phyloP scores from a whole-genome alignment of 1,140 invertebrate species.

The Carcinoscorpius rotundicauda region DNA sequence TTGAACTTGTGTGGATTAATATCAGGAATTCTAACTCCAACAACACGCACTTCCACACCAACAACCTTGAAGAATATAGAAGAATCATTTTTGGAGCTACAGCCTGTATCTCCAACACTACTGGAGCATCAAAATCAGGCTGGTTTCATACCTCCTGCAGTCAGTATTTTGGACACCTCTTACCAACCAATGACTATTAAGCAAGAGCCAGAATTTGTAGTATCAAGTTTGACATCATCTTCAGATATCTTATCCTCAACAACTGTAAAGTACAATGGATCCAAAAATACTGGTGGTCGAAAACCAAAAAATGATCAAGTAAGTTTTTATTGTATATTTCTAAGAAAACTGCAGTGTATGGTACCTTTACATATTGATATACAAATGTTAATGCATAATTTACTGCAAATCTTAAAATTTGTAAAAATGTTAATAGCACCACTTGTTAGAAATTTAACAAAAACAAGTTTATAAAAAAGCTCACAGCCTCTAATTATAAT shows the following conservation, averaged over 20 bases:
- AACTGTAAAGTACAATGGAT: slow-evolving; percentile 56
- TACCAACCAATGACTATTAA: too few relatives aligned
- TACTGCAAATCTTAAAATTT: too few relatives aligned
- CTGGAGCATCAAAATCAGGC: slow-evolving; percentile 61
- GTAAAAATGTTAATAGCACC: too few relatives aligned
- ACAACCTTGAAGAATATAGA: slow-evolving; percentile 84
- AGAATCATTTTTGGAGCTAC: slow-evolving; percentile 49
- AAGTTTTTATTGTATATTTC: too few relatives aligned
- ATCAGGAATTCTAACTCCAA: slow-evolving; percentile 69
- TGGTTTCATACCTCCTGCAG: slow-evolving; percentile 72
- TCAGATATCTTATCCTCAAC: slow-evolving; percentile 40
- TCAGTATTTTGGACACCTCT: slow-evolving; percentile 33
- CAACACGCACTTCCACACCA: slow-evolving; percentile 82
- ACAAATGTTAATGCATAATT: too few relatives aligned
- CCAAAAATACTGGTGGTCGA: too few relatives aligned
- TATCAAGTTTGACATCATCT: not conserved
- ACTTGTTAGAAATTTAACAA: too few relatives aligned
- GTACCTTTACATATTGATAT: too few relatives aligned
- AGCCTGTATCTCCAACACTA: slow-evolving; percentile 41
- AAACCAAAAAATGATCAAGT: too few relatives aligned
- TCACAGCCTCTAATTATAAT: too few relatives aligned
- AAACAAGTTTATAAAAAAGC: too few relatives aligned
- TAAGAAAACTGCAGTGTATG: too few relatives aligned
- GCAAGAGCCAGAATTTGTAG: slow-evolving; percentile 30
- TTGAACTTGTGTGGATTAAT: slow-evolving; percentile 6